phyloP scores from a whole-genome alignment of 2,797 vertebrate genomes.

The Poecilia gillii region DNA sequence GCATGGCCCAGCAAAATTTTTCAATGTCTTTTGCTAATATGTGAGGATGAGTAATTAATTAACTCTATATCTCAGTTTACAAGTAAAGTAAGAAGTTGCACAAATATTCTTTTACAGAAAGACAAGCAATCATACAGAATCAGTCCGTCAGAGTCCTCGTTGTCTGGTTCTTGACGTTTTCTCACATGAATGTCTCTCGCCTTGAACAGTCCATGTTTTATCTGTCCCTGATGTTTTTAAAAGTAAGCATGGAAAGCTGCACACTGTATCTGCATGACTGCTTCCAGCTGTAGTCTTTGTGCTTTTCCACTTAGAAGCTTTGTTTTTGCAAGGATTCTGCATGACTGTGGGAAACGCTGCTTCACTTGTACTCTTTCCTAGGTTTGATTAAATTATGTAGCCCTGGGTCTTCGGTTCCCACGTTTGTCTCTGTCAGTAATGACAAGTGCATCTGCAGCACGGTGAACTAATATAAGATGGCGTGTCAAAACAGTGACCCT shows the following conservation, averaged over 20 bases:
- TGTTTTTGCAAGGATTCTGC: neutral
- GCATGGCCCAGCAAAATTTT: neutral
- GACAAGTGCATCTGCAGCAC: neutral
- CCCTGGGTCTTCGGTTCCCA: neutral
- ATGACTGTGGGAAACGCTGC: neutral
- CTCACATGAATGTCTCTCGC: conserved; percentile 22
- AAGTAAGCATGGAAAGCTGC: conserved; percentile 24
- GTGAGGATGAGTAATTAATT: neutral
- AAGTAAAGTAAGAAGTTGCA: neutral
- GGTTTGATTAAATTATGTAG: neutral
- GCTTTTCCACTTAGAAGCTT: neutral
- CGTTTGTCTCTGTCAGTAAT: neutral
- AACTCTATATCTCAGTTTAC: neutral
- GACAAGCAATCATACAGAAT: neutral
- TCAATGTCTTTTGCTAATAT: neutral
- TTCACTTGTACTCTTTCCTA: neutral
- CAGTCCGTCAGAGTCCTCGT: neutral
- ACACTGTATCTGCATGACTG: conserved; percentile 31
- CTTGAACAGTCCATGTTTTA: conserved; percentile 7
- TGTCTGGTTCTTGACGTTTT: conserved; percentile 2
- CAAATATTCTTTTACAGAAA: neutral
- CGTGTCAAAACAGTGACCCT: neutral
- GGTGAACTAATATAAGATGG: neutral
- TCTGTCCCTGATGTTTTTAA: neutral
- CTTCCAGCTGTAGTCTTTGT: conserved; percentile 17